Evolutionary conservation across 2,113 vertebrate species (phyloP), one percentile per base, ranked within the genome.

Genomic region (Mionectes macconnelli): DNA sequence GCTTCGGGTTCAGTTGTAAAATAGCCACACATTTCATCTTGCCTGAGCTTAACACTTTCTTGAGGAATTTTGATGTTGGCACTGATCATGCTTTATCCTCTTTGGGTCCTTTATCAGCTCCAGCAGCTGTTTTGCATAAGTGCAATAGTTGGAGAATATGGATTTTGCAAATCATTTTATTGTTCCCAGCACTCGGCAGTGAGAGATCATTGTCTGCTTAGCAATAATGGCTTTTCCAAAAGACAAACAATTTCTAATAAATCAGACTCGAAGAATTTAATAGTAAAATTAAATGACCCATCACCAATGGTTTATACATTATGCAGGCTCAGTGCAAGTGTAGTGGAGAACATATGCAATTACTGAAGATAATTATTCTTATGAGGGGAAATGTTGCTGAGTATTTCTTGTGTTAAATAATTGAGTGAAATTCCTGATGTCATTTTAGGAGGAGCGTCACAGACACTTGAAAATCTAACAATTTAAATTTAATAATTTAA

Each of bases 161-260:
- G 73, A 76, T 95, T 93, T 95, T 25, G 14, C 79, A 95, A 92
- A 83, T 89, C 22, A 67, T 84, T 95, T 70, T 75, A 53, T 90
- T 95, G 93, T 89, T 88, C 63, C 73, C 76, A 69, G 90, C 87
- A 47, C 77, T 97, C n/a, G 1, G 52, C 60, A 88, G 50, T 73
- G 60, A 92, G 91, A 95, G 88, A 92, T 95, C 90, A 40, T 94
- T 93, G 93, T 92, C 93, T 96, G 77, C 87, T 94, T 93, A 96
- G 93, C 74, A 94, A 59, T 95, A 96, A 97, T 93, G 85, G 73
- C 60, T 94, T 96, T 97, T 93, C 90, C 94, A 94, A 89, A 97
- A 91, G 84, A 94, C 97, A 97, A 97, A 96, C 73, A 97, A 92
- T 85, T 93, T 89, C 89, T 85, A 93, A 91, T 97, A 96, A 96